These are phyloP conservation scores for Steatornis caripensis DNA, from an alignment of 2,113 vertebrate genomes.

Conservation along the genomic window DNA sequence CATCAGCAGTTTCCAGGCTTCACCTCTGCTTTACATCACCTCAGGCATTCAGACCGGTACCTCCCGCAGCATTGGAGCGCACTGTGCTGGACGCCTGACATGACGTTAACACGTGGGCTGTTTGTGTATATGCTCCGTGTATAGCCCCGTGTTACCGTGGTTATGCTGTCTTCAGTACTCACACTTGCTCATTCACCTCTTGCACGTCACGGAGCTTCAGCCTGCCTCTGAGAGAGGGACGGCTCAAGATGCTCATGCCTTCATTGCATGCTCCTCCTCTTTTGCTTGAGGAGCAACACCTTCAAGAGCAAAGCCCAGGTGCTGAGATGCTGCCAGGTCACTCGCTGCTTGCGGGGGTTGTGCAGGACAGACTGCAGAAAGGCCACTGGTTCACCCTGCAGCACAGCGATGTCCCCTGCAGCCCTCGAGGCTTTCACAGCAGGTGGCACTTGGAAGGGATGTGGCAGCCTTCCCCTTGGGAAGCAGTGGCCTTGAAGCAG, in stretches of 20 bases:
- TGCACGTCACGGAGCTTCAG: rapidly evolving
- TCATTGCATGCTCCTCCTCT: background rate
- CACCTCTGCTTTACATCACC: no score
- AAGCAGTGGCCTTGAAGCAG: no score
- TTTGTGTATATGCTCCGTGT: rapidly evolving
- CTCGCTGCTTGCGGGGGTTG: rapidly evolving
- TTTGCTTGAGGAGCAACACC: background rate
- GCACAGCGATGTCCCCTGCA: background rate
- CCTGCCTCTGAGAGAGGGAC: background rate
- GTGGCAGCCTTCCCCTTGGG: background rate
- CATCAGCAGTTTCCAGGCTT: background rate
- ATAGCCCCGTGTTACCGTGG: background rate
- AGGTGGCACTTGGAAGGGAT: background rate
- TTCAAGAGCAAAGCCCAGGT: background rate
- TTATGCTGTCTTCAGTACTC: no score
- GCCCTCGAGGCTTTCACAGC: background rate
- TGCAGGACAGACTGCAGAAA: background rate
- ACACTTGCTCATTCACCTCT: background rate
- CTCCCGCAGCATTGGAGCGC: background rate
- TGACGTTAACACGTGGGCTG: background rate
- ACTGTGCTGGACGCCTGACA: rapidly evolving
- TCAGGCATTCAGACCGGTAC: no score
- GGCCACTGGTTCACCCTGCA: background rate
- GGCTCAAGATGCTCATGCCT: background rate
- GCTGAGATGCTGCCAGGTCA: background rate